Conservation (phyloP, 2,888 invertebrate genomes). For the Chymomyza caudatula region DNA sequence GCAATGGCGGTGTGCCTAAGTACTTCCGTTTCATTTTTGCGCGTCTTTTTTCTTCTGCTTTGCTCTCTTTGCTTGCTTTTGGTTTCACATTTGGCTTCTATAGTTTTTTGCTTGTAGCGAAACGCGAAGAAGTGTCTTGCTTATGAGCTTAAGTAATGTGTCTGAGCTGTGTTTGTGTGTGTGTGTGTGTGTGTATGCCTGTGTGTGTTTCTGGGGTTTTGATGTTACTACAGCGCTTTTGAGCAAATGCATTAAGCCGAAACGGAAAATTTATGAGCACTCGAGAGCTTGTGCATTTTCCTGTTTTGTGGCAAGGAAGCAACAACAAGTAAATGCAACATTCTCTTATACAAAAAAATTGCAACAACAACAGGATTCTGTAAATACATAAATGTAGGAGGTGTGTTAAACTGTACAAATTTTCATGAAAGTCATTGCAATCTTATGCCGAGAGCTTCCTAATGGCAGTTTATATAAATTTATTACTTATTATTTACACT, state of each 20-base stretch:
- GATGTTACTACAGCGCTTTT: neutral
- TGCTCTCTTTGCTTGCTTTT: constrained; percentile 3
- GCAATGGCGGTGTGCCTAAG: neutral
- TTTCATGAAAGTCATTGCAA: neutral
- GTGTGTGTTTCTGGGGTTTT: neutral
- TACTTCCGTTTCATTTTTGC: neutral
- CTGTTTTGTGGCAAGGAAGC: constrained; percentile 4
- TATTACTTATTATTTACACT: no score
- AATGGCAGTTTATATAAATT: neutral
- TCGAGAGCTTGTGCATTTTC: constrained; percentile 19
- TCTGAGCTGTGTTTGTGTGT: constrained; percentile 18
- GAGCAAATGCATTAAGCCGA: constrained; percentile 15
- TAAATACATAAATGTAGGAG: neutral
- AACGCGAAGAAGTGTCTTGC: constrained; percentile 28
- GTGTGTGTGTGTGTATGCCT: constrained; percentile 1
- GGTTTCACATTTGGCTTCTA: constrained; percentile 24
- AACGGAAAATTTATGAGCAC: constrained; percentile 50
- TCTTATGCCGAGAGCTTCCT: neutral
- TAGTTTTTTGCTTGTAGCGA: constrained; percentile 16
- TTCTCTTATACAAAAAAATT: neutral
- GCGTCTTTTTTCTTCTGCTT: neutral
- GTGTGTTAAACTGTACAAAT: neutral
- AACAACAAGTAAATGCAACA: neutral
- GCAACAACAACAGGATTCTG: neutral
- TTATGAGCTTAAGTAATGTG: constrained; percentile 36